phyloP scores from a whole-genome alignment of 2,113 vertebrate genomes.

The Muntiacus reevesi region DNA sequence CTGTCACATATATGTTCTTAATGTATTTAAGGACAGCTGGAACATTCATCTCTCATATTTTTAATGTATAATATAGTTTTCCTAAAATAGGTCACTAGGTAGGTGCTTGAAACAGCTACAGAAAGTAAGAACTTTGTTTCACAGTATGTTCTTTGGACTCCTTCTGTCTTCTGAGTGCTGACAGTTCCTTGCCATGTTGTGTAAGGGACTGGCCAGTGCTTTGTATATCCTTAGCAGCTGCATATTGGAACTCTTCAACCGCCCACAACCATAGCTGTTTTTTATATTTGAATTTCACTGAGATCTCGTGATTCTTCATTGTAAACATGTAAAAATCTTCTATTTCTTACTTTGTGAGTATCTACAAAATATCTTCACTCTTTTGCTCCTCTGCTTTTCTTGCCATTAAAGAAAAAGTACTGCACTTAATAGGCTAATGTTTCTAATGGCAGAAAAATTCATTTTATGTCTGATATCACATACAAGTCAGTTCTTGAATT shows the following conservation, averaged over 20 bases:
- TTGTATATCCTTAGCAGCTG: neutral
- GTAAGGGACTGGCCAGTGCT: neutral
- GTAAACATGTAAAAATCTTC: neutral
- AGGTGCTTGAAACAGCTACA: neutral
- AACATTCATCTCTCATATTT: neutral
- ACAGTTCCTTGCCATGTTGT: conserved; percentile 37
- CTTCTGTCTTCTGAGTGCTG: conserved; percentile 31
- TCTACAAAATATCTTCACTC: neutral
- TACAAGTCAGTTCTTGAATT: conserved; percentile 5
- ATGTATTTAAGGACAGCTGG: neutral
- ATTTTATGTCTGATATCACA: neutral
- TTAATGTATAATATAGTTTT: neutral
- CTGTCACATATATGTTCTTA: neutral
- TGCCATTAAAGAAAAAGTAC: conserved; percentile 3
- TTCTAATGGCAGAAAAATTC: conserved; percentile 16
- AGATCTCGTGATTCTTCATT: neutral
- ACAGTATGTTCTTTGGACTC: conserved; percentile 30
- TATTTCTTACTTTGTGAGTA: neutral
- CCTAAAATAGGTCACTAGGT: neutral
- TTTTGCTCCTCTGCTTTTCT: neutral
- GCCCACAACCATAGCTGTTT: neutral
- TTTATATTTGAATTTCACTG: neutral
- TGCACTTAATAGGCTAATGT: neutral
- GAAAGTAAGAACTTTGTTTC: neutral
- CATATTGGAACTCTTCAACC: neutral